phyloP scores from a whole-genome alignment of 2,797 vertebrate species.

The Lithobates sylvaticus region DNA sequence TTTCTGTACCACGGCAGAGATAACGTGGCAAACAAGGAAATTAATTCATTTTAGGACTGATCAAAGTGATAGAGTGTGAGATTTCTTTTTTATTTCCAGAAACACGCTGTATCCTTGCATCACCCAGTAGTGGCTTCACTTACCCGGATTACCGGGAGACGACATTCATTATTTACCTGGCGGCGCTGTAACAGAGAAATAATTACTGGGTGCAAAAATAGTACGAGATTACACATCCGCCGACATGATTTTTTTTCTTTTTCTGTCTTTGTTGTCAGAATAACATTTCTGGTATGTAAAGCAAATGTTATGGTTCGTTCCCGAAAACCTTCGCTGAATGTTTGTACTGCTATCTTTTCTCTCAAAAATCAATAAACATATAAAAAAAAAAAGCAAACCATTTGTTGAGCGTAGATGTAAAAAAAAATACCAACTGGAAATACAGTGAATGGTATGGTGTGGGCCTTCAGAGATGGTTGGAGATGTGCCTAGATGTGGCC shows the following conservation, averaged over 20 bases:
- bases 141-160: conserved; percentile 7
- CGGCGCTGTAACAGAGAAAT: background rate
- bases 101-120: conserved; percentile 33
- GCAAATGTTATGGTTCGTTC: too few relatives aligned
- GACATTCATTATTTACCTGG: conserved; percentile 14
- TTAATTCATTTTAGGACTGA: conserved; percentile 59
- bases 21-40: conserved; percentile 59
- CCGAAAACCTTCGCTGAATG: too few relatives aligned
- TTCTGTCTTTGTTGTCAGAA: conserved; percentile 11
- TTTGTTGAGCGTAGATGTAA: background rate
- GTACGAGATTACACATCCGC: background rate
- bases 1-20: conserved; percentile 45
- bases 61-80: conserved; percentile 51
- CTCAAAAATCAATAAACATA: too few relatives aligned
- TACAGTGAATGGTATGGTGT: too few relatives aligned
- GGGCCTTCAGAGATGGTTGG: too few relatives aligned
- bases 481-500: too few relatives aligned
- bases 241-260: background rate
- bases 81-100: conserved; percentile 47
- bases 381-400: too few relatives aligned
- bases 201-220: background rate
- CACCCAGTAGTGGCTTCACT: conserved; percentile 38
- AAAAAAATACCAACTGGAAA: background rate
- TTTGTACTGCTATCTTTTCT: too few relatives aligned
- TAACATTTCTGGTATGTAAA: background rate